A percentile compares a stretch with the other conserved stretches of the same genome.
phyloP scores from a whole-genome alignment of 2,113 vertebrate species.

The Hiodon tergisus region DNA sequence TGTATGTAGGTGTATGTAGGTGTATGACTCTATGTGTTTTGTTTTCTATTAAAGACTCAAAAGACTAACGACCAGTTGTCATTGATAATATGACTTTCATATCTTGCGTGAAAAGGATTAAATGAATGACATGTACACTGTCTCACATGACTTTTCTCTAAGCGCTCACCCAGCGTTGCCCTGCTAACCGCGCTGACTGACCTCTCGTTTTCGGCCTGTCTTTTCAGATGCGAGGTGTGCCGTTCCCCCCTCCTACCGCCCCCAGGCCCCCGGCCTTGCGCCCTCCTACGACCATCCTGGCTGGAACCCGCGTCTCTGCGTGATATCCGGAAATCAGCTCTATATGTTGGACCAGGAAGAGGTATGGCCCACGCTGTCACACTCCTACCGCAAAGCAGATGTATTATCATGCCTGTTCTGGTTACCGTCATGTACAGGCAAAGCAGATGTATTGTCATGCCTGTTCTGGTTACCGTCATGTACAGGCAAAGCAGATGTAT shows the following conservation, averaged over 20 bases:
- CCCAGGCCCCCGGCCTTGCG: conserved; percentile 60
- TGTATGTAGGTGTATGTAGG: no score
- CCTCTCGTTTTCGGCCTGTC: conserved; percentile 19
- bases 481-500: neutral
- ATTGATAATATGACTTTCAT: no score
- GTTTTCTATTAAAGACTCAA: no score
- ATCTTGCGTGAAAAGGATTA: no score
- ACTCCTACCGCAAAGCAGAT: neutral
- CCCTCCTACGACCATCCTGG: conserved; percentile 56
- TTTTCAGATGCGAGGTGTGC: conserved; percentile 83
- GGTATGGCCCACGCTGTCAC: conserved; percentile 49
- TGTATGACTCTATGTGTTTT: no score
- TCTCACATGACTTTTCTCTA: no score
- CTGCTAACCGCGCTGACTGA: neutral
- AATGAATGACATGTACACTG: no score
- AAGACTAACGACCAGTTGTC: no score
- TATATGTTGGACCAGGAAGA: conserved; percentile 94
- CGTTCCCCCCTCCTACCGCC: conserved; percentile 64
- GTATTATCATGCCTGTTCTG: neutral
- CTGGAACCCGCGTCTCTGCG: conserved; percentile 77
- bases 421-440: neutral
- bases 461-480: neutral
- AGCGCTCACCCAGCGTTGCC: no score
- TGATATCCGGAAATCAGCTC: conserved; percentile 81
- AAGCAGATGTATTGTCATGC: neutral